Conservation (phyloP, 2,113 vertebrate species). For the Pygoscelis antarcticus region DNA sequence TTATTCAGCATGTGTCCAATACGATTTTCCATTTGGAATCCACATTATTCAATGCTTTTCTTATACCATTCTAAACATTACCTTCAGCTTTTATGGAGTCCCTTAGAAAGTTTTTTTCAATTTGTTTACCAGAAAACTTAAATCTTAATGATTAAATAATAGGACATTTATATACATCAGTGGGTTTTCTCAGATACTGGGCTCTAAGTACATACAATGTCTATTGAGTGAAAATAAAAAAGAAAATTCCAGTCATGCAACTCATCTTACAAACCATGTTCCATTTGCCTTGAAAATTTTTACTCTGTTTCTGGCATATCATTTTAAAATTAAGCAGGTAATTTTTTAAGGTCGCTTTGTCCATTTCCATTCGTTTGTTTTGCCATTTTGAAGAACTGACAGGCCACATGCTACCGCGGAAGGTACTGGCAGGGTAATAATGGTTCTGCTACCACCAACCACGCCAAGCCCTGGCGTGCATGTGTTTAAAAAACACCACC, state of each 20-base stretch:
- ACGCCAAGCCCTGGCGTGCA: neutral
- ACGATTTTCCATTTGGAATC: slow-evolving; percentile 71
- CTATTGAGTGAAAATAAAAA: slow-evolving; percentile 56
- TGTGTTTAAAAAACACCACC: slow-evolving; percentile 1
- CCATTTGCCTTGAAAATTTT: slow-evolving; percentile 60
- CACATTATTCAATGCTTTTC: slow-evolving; percentile 65
- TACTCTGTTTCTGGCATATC: slow-evolving; percentile 50
- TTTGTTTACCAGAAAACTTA: slow-evolving; percentile 70
- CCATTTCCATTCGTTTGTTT: slow-evolving; percentile 7
- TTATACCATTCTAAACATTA: slow-evolving; percentile 59
- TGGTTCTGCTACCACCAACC: neutral
- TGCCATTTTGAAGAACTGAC: slow-evolving; percentile 42
- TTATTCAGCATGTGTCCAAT: slow-evolving; percentile 80
- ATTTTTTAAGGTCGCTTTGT: slow-evolving; percentile 24
- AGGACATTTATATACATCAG: slow-evolving; percentile 67
- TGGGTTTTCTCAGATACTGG: slow-evolving; percentile 47
- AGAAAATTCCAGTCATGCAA: slow-evolving; percentile 76
- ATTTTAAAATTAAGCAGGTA: slow-evolving; percentile 33
- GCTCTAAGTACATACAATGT: slow-evolving; percentile 70
- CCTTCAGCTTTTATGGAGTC: slow-evolving; percentile 69
- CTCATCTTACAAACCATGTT: slow-evolving; percentile 54
- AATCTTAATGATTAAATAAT: slow-evolving; percentile 69
- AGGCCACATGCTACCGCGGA: slow-evolving; percentile 25
- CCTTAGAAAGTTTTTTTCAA: slow-evolving; percentile 62
- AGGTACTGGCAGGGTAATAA: neutral